Conservation (phyloP, 2,888 invertebrate species). For the Eupithecia dodoneata region DNA sequence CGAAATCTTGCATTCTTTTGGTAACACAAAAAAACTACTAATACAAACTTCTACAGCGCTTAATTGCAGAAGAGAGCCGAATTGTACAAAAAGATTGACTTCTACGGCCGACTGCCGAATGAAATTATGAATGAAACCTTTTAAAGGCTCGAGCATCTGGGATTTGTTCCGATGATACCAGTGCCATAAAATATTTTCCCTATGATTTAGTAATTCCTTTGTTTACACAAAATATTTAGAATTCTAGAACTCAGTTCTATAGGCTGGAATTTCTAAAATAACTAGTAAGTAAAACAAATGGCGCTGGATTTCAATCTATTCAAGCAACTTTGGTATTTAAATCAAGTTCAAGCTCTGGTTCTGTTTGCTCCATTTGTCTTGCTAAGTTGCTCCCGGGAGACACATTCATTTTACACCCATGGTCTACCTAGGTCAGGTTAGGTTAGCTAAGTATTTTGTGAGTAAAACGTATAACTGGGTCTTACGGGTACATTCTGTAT, state of each 20-base stretch:
- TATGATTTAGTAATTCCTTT: not conserved
- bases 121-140: not conserved
- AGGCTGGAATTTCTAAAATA: slow-evolving; percentile 31
- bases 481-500: not conserved
- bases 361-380: slow-evolving; percentile 17
- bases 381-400: slow-evolving; percentile 14
- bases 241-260: not conserved
- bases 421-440: slow-evolving; percentile 3
- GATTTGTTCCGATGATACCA: not conserved
- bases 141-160: not conserved
- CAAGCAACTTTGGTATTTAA: slow-evolving; percentile 29
- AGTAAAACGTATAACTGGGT: not conserved
- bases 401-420: slow-evolving; percentile 14
- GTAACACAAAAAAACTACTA: not conserved
- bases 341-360: slow-evolving; percentile 20
- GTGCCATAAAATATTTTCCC: not conserved
- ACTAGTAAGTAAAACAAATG: slow-evolving; percentile 31
- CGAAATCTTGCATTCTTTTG: too few species aligned
- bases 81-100: not conserved
- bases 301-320: slow-evolving; percentile 34
- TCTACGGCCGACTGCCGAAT: not conserved
- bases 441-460: slow-evolving; percentile 8
- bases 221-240: not conserved
- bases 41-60: not conserved
- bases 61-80: not conserved